Conservation (phyloP, 1,140 invertebrate species). For the Tetragonula clypearis region DNA sequence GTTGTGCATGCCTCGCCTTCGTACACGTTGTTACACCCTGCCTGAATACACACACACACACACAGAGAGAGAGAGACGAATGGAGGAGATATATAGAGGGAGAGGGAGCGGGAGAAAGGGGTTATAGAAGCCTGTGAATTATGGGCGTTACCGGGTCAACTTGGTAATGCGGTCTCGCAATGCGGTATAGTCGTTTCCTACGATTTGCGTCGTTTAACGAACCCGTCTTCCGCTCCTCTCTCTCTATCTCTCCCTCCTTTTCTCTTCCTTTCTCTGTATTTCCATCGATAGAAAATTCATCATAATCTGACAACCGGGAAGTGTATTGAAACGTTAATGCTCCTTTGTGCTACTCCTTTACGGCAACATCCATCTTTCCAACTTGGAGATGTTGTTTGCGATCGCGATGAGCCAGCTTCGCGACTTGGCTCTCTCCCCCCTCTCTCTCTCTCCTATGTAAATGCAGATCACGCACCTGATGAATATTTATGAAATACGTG, state of each 20-base stretch:
- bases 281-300: slow-evolving; percentile 35
- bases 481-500: slow-evolving; percentile 31
- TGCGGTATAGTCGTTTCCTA: slow-evolving; percentile 42
- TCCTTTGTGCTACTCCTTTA: not conserved
- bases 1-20: not conserved
- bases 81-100: not conserved
- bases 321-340: slow-evolving; percentile 12
- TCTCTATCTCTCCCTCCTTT: not conserved
- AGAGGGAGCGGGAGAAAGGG: not conserved
- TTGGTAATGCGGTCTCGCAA: slow-evolving; percentile 54
- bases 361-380: slow-evolving; percentile 14
- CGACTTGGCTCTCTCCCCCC: not conserved
- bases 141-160: slow-evolving; percentile 28
- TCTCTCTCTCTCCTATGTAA: slow-evolving; percentile 20
- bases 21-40: not conserved
- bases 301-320: slow-evolving; percentile 11
- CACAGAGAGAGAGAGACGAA: too few species aligned
- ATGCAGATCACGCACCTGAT: slow-evolving; percentile 17
- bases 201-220: slow-evolving; percentile 43
- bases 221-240: not conserved
- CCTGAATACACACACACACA: too few species aligned
- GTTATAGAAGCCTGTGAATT: slow-evolving; percentile 39
- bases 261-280: too few species aligned
- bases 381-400: slow-evolving; percentile 4
- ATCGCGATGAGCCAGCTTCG: not conserved